Conservation (phyloP, 35 echinoderm and acorn worm genomes). For the Ptychodera flava region DNA sequence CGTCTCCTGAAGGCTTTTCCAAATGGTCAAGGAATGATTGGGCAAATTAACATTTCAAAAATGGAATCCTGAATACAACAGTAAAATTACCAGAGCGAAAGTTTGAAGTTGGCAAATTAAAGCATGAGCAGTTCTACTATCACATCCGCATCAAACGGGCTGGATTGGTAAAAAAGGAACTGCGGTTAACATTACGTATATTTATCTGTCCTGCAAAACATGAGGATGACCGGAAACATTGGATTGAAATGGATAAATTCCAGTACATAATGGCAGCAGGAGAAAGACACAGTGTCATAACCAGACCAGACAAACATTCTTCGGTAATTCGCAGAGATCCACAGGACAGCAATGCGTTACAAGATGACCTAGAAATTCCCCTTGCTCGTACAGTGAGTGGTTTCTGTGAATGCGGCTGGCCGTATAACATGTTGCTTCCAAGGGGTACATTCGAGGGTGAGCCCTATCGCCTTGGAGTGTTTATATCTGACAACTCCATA, state of each 20-base stretch:
- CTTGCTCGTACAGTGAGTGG: background rate
- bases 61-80: background rate
- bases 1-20: background rate
- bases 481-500: slow-evolving; percentile 38
- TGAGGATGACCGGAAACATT: background rate
- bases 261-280: background rate
- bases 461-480: slow-evolving; percentile 51
- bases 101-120: background rate
- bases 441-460: slow-evolving; percentile 35
- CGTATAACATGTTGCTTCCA: slow-evolving; percentile 47
- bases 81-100: background rate
- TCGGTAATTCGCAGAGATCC: background rate
- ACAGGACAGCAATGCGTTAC: background rate
- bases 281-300: background rate
- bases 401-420: slow-evolving; percentile 68
- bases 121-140: background rate
- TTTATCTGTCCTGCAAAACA: background rate
- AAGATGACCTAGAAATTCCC: background rate
- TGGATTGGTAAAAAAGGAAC: background rate
- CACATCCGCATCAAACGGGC: background rate
- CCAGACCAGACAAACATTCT: background rate
- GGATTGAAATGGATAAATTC: background rate
- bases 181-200: background rate
- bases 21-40: background rate
- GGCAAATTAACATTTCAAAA: background rate